Percentiles rank a stretch among this genome's conserved stretches.
phyloP scores from a whole-genome alignment of 2,113 vertebrate species.

The Calyptommatus sinebrachiatus region DNA sequence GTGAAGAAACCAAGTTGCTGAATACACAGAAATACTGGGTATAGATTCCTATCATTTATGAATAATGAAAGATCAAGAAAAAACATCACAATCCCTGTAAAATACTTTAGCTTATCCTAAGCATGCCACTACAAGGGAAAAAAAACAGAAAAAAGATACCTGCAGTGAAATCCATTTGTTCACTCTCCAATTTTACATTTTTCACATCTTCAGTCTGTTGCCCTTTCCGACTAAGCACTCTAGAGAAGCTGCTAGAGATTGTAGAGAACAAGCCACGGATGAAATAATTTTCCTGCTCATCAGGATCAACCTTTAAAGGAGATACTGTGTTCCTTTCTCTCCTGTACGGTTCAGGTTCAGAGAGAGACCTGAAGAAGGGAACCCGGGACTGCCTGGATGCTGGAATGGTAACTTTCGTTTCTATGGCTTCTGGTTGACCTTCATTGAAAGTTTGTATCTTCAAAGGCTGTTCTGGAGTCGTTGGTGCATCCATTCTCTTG shows the following conservation, averaged over 20 bases:
- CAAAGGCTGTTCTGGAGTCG: conserved; percentile 24
- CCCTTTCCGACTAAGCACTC: conserved; percentile 64
- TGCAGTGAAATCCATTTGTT: not conserved
- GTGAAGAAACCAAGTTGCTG: not conserved
- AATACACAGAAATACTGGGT: conserved; percentile 15
- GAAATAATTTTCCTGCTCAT: conserved; percentile 61
- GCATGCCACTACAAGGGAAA: not conserved
- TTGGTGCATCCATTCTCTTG: conserved; percentile 41
- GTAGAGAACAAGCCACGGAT: conserved; percentile 68
- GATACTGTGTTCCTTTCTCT: conserved; percentile 31
- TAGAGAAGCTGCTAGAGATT: conserved; percentile 70
- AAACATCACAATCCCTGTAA: accelerated
- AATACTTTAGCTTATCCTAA: not conserved
- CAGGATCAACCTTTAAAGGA: conserved; percentile 17
- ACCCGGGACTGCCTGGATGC: conserved; percentile 8
- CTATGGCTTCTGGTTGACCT: not conserved
- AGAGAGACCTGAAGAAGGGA: conserved; percentile 73
- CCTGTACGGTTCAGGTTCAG: conserved; percentile 55
- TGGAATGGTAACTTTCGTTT: not conserved
- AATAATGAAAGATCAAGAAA: not conserved
- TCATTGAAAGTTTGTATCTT: not conserved
- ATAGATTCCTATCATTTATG: not conserved
- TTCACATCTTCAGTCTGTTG: conserved; percentile 49
- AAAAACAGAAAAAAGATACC: conserved; percentile 49
- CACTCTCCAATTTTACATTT: conserved; percentile 32